Percentiles rank a stretch among this genome's conserved stretches.
These are phyloP conservation scores for Drosophila ochracea DNA, from an alignment of 2,888 invertebrate genomes.

Conservation along the genomic window DNA sequence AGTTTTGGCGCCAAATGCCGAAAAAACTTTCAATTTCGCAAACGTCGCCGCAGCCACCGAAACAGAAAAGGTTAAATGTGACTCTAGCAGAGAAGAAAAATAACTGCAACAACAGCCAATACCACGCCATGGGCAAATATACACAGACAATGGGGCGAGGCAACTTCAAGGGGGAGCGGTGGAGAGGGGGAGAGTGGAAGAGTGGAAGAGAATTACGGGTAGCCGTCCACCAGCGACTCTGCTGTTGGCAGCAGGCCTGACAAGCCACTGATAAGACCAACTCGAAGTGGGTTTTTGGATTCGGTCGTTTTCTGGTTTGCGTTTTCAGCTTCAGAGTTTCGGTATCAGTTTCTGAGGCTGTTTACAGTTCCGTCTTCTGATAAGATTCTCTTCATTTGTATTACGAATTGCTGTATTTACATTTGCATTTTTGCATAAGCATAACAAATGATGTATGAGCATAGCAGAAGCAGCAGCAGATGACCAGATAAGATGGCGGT, in stretches of 20 bases:
- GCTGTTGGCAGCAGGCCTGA: constrained; percentile 53
- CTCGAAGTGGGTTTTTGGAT: constrained; percentile 55
- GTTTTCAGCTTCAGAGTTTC: constrained; percentile 19
- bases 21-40: constrained; percentile 75
- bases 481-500: constrained; percentile 38
- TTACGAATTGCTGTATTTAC: neutral
- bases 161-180: neutral
- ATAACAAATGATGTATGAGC: constrained; percentile 62
- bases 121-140: neutral
- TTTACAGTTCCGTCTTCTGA: constrained; percentile 49
- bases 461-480: constrained; percentile 10
- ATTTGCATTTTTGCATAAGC: constrained; percentile 46
- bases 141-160: constrained; percentile 41
- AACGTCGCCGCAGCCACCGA: constrained; percentile 40
- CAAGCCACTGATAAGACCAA: constrained; percentile 67
- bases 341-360: constrained; percentile 12
- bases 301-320: constrained; percentile 30
- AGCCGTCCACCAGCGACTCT: neutral
- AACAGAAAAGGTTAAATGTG: constrained; percentile 69
- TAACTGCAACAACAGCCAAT: constrained; percentile 10
- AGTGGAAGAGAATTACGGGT: neutral
- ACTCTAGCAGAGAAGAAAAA: constrained; percentile 23
- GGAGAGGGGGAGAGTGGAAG: neutral
- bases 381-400: constrained; percentile 37
- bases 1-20: constrained; percentile 66